Evolutionary conservation across 1,140 invertebrate genomes (phyloP).

Genomic region (Cyclargus thomasi): DNA sequence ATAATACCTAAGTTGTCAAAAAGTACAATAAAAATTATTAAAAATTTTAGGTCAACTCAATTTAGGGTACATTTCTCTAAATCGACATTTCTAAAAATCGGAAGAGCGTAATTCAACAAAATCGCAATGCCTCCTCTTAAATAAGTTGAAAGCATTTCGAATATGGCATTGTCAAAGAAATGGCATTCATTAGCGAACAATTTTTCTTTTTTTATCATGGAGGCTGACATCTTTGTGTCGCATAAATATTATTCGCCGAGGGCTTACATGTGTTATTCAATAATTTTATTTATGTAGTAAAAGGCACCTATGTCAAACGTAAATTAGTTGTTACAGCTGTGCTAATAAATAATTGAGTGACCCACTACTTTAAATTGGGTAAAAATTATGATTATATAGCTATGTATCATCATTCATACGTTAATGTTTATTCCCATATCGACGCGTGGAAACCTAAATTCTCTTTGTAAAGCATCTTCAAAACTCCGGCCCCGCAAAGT

Average conservation of each 20-base stretch:
- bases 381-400: no score
- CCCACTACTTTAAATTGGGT: no score
- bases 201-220: not conserved
- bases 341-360: no score
- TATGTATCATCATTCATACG: no score
- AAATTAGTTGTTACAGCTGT: no score
- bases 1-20: no score
- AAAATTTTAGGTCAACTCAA: not conserved
- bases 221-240: not conserved
- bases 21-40: no score
- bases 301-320: no score
- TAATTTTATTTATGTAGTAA: no score
- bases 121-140: not conserved
- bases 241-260: not conserved
- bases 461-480: not conserved
- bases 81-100: not conserved
- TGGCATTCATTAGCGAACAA: not conserved
- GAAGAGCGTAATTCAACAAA: not conserved
- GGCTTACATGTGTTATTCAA: not conserved
- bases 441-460: not conserved
- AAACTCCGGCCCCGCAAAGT: not conserved
- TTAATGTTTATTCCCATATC: no score
- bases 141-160: not conserved
- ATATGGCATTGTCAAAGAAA: slow-evolving; percentile 1
- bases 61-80: slow-evolving; percentile 20